phyloP scores from a whole-genome alignment of 2,797 vertebrate species.

The Anas flavirostris region DNA sequence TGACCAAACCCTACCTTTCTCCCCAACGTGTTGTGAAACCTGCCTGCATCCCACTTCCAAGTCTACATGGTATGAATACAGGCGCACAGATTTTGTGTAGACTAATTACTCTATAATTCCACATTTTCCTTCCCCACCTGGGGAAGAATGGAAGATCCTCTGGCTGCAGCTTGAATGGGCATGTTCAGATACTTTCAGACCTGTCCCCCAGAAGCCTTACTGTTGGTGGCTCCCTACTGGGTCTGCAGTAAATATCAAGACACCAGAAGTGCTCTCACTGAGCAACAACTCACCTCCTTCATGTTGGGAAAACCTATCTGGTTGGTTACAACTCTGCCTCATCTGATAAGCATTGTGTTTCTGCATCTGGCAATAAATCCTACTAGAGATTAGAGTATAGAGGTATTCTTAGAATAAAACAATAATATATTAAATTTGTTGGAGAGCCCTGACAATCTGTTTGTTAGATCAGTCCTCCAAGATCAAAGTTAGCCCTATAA shows the following conservation, averaged over 20 bases:
- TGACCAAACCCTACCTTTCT: background rate
- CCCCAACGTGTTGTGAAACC: background rate
- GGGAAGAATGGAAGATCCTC: background rate
- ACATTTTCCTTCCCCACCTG: background rate
- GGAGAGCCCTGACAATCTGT: background rate
- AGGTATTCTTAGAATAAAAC: background rate
- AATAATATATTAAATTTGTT: background rate
- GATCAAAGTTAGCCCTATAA: background rate
- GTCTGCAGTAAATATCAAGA: background rate
- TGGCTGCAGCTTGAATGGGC: background rate
- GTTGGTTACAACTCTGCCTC: background rate
- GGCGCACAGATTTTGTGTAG: background rate
- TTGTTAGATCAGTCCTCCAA: background rate
- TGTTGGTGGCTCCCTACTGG: background rate
- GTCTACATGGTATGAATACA: accelerated
- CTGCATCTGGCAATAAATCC: background rate
- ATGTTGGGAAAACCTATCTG: background rate
- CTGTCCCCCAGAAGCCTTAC: background rate
- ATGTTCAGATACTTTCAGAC: background rate
- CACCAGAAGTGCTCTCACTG: background rate
- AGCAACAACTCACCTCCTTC: background rate
- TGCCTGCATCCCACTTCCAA: background rate
- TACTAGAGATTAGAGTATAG: background rate
- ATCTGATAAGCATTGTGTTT: background rate
- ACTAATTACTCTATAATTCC: background rate